A percentile compares a stretch with the other conserved stretches of the same genome.
phyloP scores from a whole-genome alignment of 2,113 vertebrate genomes.

The Scomber japonicus region DNA sequence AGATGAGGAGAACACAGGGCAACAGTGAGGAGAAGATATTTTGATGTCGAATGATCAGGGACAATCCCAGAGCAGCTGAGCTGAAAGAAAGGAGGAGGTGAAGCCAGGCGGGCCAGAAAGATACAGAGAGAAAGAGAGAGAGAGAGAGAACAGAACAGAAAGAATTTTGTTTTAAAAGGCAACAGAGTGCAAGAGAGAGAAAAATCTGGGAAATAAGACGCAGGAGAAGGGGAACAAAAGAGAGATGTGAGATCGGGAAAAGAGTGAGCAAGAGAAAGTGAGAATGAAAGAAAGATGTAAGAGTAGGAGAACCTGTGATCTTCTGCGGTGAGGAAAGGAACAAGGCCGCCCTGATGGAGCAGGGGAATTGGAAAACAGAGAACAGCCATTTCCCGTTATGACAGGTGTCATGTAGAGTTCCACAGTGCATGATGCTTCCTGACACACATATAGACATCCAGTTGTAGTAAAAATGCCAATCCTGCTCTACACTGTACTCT shows the following conservation, averaged over 20 bases:
- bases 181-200: slow-evolving; percentile 14
- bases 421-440: slow-evolving; percentile 47
- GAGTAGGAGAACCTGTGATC: slow-evolving; percentile 49
- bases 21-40: slow-evolving; percentile 47
- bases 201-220: slow-evolving; percentile 17
- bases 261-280: slow-evolving; percentile 5
- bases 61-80: slow-evolving; percentile 61
- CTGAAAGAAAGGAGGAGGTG: slow-evolving; percentile 36
- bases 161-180: no score
- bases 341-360: slow-evolving; percentile 44
- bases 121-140: slow-evolving; percentile 17
- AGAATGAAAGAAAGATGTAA: slow-evolving; percentile 41
- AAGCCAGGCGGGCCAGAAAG: not conserved
- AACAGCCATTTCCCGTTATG: slow-evolving; percentile 61
- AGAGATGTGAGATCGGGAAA: slow-evolving; percentile 26
- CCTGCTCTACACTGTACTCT: not conserved
- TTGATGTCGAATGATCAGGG: slow-evolving; percentile 64
- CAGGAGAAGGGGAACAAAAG: not conserved
- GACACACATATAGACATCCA: slow-evolving; percentile 48
- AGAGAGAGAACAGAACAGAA: not conserved
- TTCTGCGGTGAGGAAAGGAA: slow-evolving; percentile 33
- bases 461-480: slow-evolving; percentile 42
- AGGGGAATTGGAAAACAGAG: slow-evolving; percentile 59
- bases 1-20: slow-evolving; percentile 64
- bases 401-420: slow-evolving; percentile 74